phyloP scores from a whole-genome alignment of 30 jellyfish, hydroid and myxozoan species.

The Cassiopea andromeda region DNA sequence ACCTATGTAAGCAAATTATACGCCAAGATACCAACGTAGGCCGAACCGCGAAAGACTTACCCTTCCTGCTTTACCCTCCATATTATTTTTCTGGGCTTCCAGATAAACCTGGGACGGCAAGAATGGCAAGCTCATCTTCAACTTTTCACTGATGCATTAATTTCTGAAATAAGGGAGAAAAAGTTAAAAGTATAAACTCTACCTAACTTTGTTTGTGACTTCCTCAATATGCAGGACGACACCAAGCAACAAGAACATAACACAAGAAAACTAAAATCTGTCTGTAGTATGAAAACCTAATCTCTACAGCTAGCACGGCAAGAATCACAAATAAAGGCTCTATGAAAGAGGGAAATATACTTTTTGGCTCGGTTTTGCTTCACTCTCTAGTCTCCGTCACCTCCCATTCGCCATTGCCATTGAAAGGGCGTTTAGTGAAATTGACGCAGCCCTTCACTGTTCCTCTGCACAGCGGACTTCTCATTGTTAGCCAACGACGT shows the following conservation, averaged over 20 bases:
- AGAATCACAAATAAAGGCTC: not conserved
- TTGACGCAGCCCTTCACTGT: not conserved
- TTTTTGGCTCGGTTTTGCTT: not conserved
- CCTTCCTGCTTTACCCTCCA: constrained; percentile 98
- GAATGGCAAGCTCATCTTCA: constrained; percentile 73
- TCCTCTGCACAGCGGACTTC: constrained; percentile 64
- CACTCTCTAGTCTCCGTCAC: not conserved
- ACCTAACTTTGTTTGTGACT: not conserved
- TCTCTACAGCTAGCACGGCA: no score
- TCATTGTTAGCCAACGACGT: constrained; percentile 72
- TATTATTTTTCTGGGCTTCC: constrained; percentile 81
- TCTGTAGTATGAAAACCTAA: no score
- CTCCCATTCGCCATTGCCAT: not conserved
- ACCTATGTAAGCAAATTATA: not conserved
- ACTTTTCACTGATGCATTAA: not conserved
- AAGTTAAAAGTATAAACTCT: not conserved
- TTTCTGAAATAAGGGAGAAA: not conserved
- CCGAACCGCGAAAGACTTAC: constrained; percentile 42
- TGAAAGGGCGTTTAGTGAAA: constrained; percentile 41
- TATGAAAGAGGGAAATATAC: not conserved
- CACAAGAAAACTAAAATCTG: no score
- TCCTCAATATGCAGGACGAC: not conserved
- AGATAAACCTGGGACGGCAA: constrained; percentile 84
- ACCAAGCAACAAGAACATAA: not conserved
- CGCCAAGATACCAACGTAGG: not conserved